These are phyloP conservation scores for Cuculus canorus DNA, from an alignment of 2,797 vertebrate genomes.

Conservation along the genomic window DNA sequence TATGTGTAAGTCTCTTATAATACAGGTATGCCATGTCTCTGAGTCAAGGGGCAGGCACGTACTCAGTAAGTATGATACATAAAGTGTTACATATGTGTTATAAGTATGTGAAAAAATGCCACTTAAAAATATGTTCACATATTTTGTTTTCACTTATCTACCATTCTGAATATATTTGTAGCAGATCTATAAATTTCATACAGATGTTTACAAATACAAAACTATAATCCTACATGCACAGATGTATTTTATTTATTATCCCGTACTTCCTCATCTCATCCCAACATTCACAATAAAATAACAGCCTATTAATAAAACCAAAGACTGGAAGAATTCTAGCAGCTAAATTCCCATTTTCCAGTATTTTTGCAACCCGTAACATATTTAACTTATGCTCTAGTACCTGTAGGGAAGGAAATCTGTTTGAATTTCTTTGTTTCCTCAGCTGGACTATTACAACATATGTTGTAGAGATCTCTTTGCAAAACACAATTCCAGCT, in stretches of 20 bases:
- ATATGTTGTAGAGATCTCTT: neutral
- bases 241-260: neutral
- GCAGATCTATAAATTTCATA: neutral
- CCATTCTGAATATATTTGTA: neutral
- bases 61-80: neutral
- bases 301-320: neutral
- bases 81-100: neutral
- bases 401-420: neutral
- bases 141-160: neutral
- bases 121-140: neutral
- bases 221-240: neutral
- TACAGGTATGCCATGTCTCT: neutral
- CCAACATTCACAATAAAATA: neutral
- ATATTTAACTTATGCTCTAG: neutral
- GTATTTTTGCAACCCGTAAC: neutral
- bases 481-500: neutral
- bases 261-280: neutral
- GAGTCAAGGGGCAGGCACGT: neutral
- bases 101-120: fast-evolving
- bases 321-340: neutral
- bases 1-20: neutral
- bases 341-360: neutral
- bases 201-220: neutral
- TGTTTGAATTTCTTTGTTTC: neutral
- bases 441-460: neutral